phyloP scores from a whole-genome alignment of 37 sponge, comb jelly and placozoan genomes.

The Petrosia ficiformis region DNA sequence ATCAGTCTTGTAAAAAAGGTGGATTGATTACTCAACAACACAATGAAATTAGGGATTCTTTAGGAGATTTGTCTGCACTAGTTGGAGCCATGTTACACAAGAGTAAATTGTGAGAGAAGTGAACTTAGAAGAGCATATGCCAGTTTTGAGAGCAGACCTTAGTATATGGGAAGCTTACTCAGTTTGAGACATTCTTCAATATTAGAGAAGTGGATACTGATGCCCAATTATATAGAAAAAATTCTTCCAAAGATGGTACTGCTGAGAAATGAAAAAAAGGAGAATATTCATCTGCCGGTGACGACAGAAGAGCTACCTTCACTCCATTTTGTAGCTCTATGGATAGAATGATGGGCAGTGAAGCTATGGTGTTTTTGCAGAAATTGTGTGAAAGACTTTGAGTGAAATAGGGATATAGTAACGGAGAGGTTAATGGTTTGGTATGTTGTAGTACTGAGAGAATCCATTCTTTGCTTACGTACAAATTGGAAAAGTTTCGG shows the following conservation, averaged over 20 bases:
- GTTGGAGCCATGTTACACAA: conserved; percentile 14
- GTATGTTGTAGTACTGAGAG: no score
- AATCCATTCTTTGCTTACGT: no score
- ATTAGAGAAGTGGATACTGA: conserved; percentile 47
- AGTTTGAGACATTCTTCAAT: conserved; percentile 44
- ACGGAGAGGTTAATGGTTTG: no score
- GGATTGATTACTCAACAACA: conserved; percentile 17
- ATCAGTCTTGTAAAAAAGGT: conserved; percentile 13
- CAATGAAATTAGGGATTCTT: conserved; percentile 20
- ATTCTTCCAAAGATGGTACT: not conserved
- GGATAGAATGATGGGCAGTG: not conserved
- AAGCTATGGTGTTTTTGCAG: not conserved
- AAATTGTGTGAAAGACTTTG: not conserved
- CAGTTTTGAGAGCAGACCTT: conserved; percentile 14
- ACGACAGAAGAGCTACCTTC: not conserved
- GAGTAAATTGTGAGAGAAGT: conserved; percentile 10
- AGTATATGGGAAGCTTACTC: conserved; percentile 27
- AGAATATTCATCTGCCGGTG: not conserved
- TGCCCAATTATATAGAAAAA: not conserved
- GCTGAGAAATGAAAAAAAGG: not conserved
- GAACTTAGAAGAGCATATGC: not conserved
- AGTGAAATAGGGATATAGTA: not conserved
- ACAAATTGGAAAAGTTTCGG: no score
- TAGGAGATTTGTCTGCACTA: conserved; percentile 23
- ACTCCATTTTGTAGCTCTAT: not conserved